Evolutionary conservation across 1,140 invertebrate genomes (phyloP).

Genomic region (Antheraea mylitta): DNA sequence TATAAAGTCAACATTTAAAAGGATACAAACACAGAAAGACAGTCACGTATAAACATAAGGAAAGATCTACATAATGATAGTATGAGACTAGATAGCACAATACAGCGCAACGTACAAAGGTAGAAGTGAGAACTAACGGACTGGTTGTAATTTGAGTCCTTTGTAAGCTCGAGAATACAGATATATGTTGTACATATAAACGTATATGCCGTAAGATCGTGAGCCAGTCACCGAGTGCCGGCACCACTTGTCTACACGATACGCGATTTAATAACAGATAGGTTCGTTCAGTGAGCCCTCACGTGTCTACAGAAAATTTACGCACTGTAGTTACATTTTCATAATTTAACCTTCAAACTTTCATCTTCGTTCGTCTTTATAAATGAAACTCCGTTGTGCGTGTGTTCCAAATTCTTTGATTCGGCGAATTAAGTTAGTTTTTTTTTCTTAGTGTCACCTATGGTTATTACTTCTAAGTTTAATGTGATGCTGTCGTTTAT

Average conservation of each 20-base stretch:
- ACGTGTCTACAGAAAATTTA: slow-evolving; percentile 11
- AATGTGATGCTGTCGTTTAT: too few species aligned
- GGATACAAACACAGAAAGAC: neutral
- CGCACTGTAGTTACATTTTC: too few species aligned
- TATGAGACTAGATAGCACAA: slow-evolving; percentile 35
- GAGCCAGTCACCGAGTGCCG: slow-evolving; percentile 21
- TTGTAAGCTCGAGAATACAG: slow-evolving; percentile 27
- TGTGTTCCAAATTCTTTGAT: too few species aligned
- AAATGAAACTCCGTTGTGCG: too few species aligned
- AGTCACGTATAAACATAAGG: slow-evolving; percentile 14
- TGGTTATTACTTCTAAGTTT: too few species aligned
- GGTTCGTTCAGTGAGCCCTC: neutral
- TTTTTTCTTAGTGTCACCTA: too few species aligned
- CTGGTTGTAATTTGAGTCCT: slow-evolving; percentile 40
- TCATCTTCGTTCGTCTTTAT: neutral
- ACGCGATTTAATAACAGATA: slow-evolving; percentile 41
- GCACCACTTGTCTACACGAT: slow-evolving; percentile 30
- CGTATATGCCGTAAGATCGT: slow-evolving; percentile 28
- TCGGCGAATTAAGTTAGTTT: too few species aligned
- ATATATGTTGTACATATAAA: slow-evolving; percentile 2
- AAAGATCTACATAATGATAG: slow-evolving; percentile 17
- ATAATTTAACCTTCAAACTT: neutral
- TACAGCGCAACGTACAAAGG: slow-evolving; percentile 31
- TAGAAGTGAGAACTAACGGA: slow-evolving; percentile 24
- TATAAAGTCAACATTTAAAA: too few species aligned